Percentiles rank a stretch among this genome's conserved stretches.
Conservation (phyloP, 1,140 invertebrate genomes). For the Heliconius nattereri region DNA sequence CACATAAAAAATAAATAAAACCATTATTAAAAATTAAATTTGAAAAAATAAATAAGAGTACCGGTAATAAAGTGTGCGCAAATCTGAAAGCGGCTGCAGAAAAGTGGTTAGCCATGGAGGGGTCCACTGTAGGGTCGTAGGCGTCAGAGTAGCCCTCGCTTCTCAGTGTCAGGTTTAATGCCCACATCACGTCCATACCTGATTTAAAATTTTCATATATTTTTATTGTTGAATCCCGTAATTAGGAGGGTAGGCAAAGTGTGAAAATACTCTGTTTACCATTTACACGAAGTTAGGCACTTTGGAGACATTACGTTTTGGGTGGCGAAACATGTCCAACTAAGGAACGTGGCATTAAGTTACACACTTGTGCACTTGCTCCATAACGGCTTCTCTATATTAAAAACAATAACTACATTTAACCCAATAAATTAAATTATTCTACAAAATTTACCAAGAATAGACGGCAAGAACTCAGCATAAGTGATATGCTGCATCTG, state of each 20-base stretch:
- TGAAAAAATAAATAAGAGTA: conserved; percentile 52
- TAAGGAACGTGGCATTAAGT: no score
- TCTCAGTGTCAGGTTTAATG: conserved; percentile 83
- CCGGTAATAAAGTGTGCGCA: conserved; percentile 92
- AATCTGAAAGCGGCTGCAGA: conserved; percentile 95
- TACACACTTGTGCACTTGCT: no score
- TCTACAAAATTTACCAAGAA: conserved; percentile 84
- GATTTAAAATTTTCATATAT: no score
- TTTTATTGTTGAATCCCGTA: no score
- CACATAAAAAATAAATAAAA: neutral
- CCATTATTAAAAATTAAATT: neutral
- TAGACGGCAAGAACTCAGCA: conserved; percentile 91
- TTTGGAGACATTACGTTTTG: no score
- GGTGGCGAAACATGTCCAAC: no score
- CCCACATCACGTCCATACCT: conserved; percentile 82
- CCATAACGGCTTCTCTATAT: no score
- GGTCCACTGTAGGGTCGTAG: conserved; percentile 88
- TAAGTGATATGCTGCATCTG: conserved; percentile 94
- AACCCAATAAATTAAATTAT: neutral
- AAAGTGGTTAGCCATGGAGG: conserved; percentile 94
- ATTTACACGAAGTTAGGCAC: no score
- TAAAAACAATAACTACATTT: no score
- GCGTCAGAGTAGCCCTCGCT: conserved; percentile 83
- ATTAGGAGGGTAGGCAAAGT: no score
- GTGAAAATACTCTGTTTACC: no score